Evolutionary conservation across 2,797 vertebrate species (phyloP), one percentile per base, ranked within the genome.

Genomic region (Parambassis ranga): DNA sequence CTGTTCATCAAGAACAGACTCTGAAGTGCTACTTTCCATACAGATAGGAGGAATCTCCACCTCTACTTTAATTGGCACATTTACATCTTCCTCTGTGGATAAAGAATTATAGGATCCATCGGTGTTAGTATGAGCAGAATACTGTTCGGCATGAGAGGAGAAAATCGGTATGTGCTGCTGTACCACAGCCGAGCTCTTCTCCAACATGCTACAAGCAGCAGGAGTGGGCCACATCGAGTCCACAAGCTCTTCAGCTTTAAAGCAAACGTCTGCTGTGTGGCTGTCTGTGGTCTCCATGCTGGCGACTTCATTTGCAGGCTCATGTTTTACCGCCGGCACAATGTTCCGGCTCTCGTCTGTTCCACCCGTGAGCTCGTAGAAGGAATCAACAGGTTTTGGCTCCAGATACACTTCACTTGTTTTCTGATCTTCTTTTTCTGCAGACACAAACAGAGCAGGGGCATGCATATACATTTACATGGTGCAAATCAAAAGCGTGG

Each of bases 251-350:
- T 15, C 49, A 1, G 30, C 65, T 5, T 65, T 58, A 24, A 76
- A 72, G 49, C 39, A 31, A 59, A 58, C 6, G 3, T 42, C 63
- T 4, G 48, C 43, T 7, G 61, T 0, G 20, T 0, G 27, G 27
- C 15, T 6, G 4, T 61, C 53, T 19, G 31, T 7, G 2, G 52
- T 35, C 58, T 67, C 74, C 6, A 18, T 42, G 27, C 53, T 1
- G 16, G 10, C 19, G 6, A 10, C 42, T 19, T 71, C 65, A n/a
- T 73, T 78, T 0, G 19, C 60, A 4, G 67, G 77, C 60, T 90
- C 89, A 4, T 26, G 61, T 70, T 90, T 90, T 48, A 90, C 78
- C 3, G 7, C 36, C 2, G 61, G 47, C 48, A 32, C 39, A 44
- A 27, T 3, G 55, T 46, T 48, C 1, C 10, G 19, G 30, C 14